Evolutionary conservation across 2,113 vertebrate species (phyloP).

Genomic region (Herpailurus yagouaroundi): DNA sequence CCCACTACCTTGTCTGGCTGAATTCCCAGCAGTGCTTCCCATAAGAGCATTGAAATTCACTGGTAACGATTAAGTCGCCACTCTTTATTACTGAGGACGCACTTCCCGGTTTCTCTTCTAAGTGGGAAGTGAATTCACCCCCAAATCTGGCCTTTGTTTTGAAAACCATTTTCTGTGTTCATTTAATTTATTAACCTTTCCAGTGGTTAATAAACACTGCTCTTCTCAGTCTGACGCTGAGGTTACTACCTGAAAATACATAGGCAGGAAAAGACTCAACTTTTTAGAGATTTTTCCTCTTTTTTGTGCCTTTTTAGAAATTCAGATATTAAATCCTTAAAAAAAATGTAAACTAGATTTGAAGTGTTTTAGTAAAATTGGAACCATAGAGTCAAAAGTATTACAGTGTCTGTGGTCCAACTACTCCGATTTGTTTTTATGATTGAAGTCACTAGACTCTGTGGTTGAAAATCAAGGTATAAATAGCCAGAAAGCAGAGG

Average conservation of each 20-base stretch:
- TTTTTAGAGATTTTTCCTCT: conserved; percentile 25
- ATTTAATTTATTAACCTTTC: conserved; percentile 64
- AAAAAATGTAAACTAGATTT: not conserved
- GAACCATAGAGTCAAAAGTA: not conserved
- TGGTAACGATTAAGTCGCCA: conserved; percentile 62
- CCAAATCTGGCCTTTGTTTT: conserved; percentile 38
- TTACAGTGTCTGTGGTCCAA: not conserved
- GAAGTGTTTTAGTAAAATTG: conserved; percentile 42
- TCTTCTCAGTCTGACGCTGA: not conserved
- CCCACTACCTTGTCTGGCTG: not conserved
- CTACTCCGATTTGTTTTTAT: not conserved
- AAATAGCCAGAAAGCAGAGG: not conserved
- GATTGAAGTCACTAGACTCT: not conserved
- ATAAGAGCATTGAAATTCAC: conserved; percentile 46
- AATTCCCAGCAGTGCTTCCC: not conserved
- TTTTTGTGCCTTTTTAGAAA: not conserved
- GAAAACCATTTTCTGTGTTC: conserved; percentile 62
- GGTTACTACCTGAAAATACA: not conserved
- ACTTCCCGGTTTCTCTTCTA: conserved; percentile 37
- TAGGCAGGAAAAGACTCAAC: not conserved
- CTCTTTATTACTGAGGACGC: conserved; percentile 42
- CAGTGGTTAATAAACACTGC: conserved; percentile 51
- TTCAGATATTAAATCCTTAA: not conserved
- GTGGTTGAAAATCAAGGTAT: not conserved
- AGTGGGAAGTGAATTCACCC: conserved; percentile 34